Conservation (phyloP, 2,888 invertebrate genomes). For the Heliconius charithonia region DNA sequence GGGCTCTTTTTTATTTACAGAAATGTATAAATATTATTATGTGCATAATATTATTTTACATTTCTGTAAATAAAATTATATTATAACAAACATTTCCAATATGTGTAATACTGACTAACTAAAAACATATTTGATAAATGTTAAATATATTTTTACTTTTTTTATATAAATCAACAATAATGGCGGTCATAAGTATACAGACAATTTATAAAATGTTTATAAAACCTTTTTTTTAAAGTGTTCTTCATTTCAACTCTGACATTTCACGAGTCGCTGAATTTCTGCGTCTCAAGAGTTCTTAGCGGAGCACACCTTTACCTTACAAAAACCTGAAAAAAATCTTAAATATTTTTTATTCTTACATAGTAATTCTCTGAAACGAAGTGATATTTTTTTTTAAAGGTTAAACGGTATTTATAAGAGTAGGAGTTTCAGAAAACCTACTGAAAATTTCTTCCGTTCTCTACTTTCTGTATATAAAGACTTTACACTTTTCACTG, state of each 20-base stretch:
- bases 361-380: not conserved
- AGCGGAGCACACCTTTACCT: not conserved
- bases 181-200: too few relatives aligned
- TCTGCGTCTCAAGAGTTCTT: slow-evolving; percentile 22
- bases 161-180: not conserved
- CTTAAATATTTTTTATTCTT: not conserved
- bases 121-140: not conserved
- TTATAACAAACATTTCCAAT: not conserved
- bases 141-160: not conserved
- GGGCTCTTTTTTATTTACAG: too few relatives aligned
- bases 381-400: not conserved
- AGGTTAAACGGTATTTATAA: not conserved
- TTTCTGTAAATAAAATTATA: too few relatives aligned
- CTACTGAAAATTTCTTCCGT: not conserved
- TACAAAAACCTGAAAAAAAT: slow-evolving; percentile 2
- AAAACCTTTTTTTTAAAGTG: slow-evolving; percentile 10
- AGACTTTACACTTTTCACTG: not conserved
- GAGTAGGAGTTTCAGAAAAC: not conserved
- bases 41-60: not conserved
- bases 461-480: not conserved
- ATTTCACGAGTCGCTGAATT: slow-evolving; percentile 24
- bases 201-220: not conserved
- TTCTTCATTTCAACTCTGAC: slow-evolving; percentile 23
- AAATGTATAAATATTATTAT: too few relatives aligned
- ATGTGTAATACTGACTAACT: not conserved